Evolutionary conservation across 1,140 invertebrate genomes (phyloP).

Genomic region (Zaprionus kolodkinae): DNA sequence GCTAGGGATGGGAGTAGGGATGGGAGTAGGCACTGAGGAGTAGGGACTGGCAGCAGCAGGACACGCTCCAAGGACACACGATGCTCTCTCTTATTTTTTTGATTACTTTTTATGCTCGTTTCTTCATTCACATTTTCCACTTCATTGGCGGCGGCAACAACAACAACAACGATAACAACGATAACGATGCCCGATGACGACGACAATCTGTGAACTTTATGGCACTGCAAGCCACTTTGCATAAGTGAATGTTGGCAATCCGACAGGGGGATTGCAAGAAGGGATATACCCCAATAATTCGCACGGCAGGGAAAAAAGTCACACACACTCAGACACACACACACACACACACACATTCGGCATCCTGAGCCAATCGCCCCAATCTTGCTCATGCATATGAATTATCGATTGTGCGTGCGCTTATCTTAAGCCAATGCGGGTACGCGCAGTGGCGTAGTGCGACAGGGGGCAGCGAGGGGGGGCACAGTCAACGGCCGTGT

Average conservation of each 20-base stretch:
- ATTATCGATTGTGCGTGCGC: slow-evolving; percentile 78
- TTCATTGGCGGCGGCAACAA: slow-evolving; percentile 57
- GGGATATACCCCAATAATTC: slow-evolving; percentile 55
- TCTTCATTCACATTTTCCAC: slow-evolving; percentile 74
- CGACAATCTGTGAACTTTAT: slow-evolving; percentile 60
- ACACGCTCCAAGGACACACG: slow-evolving; percentile 10
- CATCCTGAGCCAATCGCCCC: neutral
- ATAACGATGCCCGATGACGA: slow-evolving; percentile 45
- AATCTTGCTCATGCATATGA: slow-evolving; percentile 63
- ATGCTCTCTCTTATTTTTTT: slow-evolving; percentile 29
- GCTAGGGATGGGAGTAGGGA: neutral
- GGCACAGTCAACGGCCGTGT: slow-evolving; percentile 45
- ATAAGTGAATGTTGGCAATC: slow-evolving; percentile 48
- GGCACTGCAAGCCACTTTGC: slow-evolving; percentile 61
- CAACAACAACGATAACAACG: slow-evolving; percentile 20
- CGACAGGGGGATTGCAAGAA: neutral
- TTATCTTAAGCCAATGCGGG: slow-evolving; percentile 20
- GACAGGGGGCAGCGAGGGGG: no score
- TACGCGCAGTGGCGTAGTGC: neutral
- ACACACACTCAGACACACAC: slow-evolving; percentile 7
- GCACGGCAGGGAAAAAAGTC: slow-evolving; percentile 55
- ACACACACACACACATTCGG: neutral
- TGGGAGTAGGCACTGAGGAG: neutral
- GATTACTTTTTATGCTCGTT: slow-evolving; percentile 58
- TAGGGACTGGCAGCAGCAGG: neutral